Base-by-base conservation (phyloP, 2,113 vertebrate genomes). In the Gnathonemus longibarbis region DNA sequence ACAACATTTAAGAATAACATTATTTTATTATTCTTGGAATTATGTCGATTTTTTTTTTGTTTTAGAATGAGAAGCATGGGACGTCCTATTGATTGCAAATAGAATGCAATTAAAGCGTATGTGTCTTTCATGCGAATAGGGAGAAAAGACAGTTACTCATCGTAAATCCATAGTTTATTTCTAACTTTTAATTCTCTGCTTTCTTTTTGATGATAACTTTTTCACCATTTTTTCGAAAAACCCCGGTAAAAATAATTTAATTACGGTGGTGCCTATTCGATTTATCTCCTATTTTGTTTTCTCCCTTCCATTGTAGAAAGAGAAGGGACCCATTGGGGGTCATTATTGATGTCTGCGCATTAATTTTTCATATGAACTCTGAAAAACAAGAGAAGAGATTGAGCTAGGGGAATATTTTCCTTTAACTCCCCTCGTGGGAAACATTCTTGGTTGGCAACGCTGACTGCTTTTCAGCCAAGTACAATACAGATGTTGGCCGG, bases 361-460 rank as follows among this genome's bases (percentile, higher is more conserved):
- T 80, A 42, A 80, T 80, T 80, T 80, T 80, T 80, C 35, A 39
- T 80, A 39, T 42, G 74, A 7, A 35, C 74, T 80, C 31, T 80
- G 74, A 80, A 80, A 39, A 80, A 80, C 13, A 80, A 80, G 74
- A 77, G 27, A 39, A 39, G 31, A 27, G 62, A 39, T 19, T 19
- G 74, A 39, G 35, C 74, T 80, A 7, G 15, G 74, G 35, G 35
- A 80, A 80, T 42, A 80, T 80, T 80, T 80, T 42, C 74, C 35
- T 80, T 80, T 80, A 80, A 80, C 35, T 80, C 74, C 74, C 35
- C 74, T 80, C 74, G 74, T 80, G 74, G 74, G 74, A 80, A 80
- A 80, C 74, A 35, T 80, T 42, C 74, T 80, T 80, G 35, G 74
- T 80, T 88, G 89, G 91, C 91, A 92, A 94, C 93, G 90, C 92